Conservation (phyloP, 2,113 vertebrate genomes). For the Equus quagga region DNA sequence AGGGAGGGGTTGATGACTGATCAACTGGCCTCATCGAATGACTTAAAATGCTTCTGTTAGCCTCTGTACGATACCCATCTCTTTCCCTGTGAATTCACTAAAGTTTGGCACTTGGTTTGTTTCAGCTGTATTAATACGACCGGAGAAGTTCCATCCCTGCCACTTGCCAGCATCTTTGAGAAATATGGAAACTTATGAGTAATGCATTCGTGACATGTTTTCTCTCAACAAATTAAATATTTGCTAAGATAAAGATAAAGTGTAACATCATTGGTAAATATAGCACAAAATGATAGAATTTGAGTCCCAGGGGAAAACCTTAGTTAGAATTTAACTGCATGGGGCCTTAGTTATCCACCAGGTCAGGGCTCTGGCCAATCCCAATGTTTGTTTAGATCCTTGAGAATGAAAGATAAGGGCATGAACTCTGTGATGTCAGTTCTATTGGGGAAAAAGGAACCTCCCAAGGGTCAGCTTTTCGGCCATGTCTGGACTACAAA, state of each 20-base stretch:
- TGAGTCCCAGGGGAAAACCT: slow-evolving; percentile 19
- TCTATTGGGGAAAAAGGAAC: not conserved
- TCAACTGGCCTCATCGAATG: not conserved
- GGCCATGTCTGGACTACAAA: not conserved
- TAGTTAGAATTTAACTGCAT: slow-evolving; percentile 79
- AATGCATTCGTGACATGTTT: slow-evolving; percentile 73
- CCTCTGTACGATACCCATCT: not conserved
- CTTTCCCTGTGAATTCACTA: not conserved
- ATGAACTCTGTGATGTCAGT: slow-evolving; percentile 64
- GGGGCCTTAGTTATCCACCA: slow-evolving; percentile 48
- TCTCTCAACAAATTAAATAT: slow-evolving; percentile 78
- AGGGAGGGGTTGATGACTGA: not conserved
- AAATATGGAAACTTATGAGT: slow-evolving; percentile 67
- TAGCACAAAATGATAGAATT: slow-evolving; percentile 69
- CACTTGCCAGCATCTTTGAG: slow-evolving; percentile 52
- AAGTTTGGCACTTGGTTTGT: not conserved
- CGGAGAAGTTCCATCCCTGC: slow-evolving; percentile 48
- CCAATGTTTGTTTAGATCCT: slow-evolving; percentile 71
- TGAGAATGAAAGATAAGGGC: slow-evolving; percentile 61
- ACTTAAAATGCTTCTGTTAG: not conserved
- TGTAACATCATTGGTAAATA: slow-evolving; percentile 77
- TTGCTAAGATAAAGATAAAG: slow-evolving; percentile 78
- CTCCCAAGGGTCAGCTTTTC: slow-evolving; percentile 10
- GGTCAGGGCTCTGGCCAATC: slow-evolving; percentile 68
- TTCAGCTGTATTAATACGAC: not conserved